phyloP scores from a whole-genome alignment of 2,113 vertebrate genomes.

The Garra rufa region DNA sequence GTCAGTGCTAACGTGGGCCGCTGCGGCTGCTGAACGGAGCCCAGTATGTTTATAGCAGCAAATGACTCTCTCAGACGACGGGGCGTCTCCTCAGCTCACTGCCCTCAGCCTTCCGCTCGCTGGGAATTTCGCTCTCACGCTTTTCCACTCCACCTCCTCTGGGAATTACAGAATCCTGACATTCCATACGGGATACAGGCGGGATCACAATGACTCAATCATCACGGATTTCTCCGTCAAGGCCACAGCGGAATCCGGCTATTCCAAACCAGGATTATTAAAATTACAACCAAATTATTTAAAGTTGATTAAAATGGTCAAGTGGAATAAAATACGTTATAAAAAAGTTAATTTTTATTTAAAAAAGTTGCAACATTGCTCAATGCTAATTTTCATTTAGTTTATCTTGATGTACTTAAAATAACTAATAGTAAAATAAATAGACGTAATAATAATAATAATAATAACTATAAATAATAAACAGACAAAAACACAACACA shows the following conservation, averaged over 20 bases:
- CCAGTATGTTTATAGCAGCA: background rate
- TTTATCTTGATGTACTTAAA: background rate
- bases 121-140: constrained; percentile 17
- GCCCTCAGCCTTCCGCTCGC: background rate
- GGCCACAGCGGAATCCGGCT: background rate
- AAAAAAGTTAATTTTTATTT: background rate
- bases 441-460: too few species aligned
- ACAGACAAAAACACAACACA: too few species aligned
- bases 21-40: background rate
- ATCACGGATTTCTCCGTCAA: background rate
- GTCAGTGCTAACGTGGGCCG: background rate
- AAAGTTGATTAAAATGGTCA: background rate
- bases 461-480: too few species aligned
- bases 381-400: background rate
- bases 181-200: constrained; percentile 17
- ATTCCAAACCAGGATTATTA: background rate
- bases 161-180: constrained; percentile 28
- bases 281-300: background rate
- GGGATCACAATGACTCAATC: background rate
- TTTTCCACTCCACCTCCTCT: constrained; percentile 29
- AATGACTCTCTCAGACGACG: constrained; percentile 8
- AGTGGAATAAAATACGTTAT: background rate
- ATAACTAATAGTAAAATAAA: too few species aligned
- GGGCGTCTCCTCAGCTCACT: constrained; percentile 33
- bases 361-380: background rate